Percentiles rank a stretch among this genome's conserved stretches.
These are phyloP conservation scores for Talpa occidentalis DNA, from an alignment of 2,113 vertebrate genomes.

Conservation along the genomic window DNA sequence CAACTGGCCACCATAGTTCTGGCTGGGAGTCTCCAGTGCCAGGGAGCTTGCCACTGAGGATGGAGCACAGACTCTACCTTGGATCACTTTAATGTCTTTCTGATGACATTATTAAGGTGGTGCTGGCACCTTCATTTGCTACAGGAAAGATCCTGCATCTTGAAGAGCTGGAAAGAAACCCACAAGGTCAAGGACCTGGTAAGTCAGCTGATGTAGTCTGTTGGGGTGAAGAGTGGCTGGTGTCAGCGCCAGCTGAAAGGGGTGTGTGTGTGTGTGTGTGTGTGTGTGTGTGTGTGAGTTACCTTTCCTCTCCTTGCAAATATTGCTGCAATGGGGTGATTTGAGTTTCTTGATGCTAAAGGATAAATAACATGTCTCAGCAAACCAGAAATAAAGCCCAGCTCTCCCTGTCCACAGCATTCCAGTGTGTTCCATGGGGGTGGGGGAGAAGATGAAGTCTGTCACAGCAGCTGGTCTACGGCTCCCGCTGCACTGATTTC, in stretches of 20 bases:
- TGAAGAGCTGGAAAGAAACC: not conserved
- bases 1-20: not conserved
- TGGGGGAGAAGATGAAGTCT: not conserved
- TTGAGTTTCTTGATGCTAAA: not conserved
- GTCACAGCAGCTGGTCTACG: not conserved
- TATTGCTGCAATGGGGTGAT: not conserved
- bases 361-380: not conserved
- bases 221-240: too few relatives aligned
- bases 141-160: not conserved
- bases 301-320: not conserved
- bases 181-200: not conserved
- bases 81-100: not conserved
- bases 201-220: not conserved
- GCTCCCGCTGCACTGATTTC: not conserved
- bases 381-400: not conserved
- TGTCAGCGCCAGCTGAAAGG: not conserved
- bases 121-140: not conserved
- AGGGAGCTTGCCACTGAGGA: not conserved
- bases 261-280: not conserved
- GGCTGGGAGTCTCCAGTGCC: not conserved
- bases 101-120: not conserved
- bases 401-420: not conserved
- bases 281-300: not conserved
- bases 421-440: not conserved
- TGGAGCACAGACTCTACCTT: not conserved